Evolutionary conservation across 2,797 vertebrate genomes (phyloP), one percentile per base, ranked within the genome.

Genomic region (Mastacembelus armatus): DNA sequence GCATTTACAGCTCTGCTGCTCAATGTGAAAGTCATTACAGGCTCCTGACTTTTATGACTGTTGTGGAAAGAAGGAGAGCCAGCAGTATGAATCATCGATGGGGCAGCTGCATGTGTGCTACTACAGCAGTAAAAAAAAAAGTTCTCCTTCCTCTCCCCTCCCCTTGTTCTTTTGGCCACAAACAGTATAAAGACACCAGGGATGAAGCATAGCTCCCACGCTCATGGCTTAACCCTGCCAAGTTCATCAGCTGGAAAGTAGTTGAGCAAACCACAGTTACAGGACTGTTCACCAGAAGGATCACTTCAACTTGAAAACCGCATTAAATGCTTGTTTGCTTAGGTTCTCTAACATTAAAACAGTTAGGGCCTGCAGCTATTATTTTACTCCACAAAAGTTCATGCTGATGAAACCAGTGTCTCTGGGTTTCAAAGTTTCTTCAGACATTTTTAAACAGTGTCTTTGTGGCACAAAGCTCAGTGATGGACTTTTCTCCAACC

Each of bases 11-110:
- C 75, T 70, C 68, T 72, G 75, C 65, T 54, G 81, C 77, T 81
- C 84, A 81, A 89, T 85, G 73, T 89, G 84, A 90, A 90, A 92
- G 69, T 77, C 88, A 87, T 86, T 81, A 86, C 73, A 81, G 71
- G 26, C 51, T 75, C 65, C 74, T 61, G 71, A 80, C 72, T 85
- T 91, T 91, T 89, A 88, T 66, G 77, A 77, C 59, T 82, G 52
- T 76, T 73, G 61, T 86, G 84, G 85, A 91, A 90, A 93, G 80
- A 87, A 36, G 59, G 74, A 71, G 77, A 78, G 78, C 90, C 88
- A 85, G 74, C 62, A 11, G 56, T 19, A 62, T 92, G 91, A 91
- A 87, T 93, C 90, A 92, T 76, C 29, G 12, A 40, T 83, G 74
- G 73, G 54, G 59, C 18, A 22, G 32, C n/a, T 32, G 61, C 70